Conservation (phyloP, 2,113 vertebrate species). For the Motacilla tschutschensis region DNA sequence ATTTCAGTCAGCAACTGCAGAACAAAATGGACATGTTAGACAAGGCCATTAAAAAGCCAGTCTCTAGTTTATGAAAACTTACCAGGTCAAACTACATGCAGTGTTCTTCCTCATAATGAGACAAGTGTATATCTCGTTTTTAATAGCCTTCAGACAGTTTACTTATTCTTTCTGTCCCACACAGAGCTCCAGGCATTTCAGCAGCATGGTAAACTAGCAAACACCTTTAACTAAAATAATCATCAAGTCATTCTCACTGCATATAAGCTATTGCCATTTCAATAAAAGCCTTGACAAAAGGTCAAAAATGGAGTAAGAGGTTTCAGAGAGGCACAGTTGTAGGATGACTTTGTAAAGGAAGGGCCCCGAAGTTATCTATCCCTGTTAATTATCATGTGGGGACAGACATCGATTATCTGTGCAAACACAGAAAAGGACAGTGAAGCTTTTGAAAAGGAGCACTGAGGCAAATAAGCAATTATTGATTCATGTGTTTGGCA, state of each 20-base stretch:
- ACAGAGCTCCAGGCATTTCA: neutral
- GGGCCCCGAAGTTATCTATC: neutral
- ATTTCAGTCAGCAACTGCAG: slow-evolving; percentile 16
- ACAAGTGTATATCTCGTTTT: neutral
- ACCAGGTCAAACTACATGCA: neutral
- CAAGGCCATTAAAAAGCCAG: slow-evolving; percentile 15
- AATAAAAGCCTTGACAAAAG: neutral
- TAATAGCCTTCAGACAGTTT: neutral
- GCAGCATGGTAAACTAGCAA: neutral
- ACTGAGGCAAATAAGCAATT: slow-evolving; percentile 66
- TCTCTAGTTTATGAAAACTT: neutral
- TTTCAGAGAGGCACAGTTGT: neutral
- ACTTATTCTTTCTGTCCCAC: neutral
- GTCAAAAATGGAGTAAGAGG: neutral
- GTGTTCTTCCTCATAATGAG: neutral
- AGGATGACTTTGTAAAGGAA: slow-evolving; percentile 32
- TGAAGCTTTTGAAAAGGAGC: slow-evolving; percentile 37
- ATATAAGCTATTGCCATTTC: neutral
- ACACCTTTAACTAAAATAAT: neutral
- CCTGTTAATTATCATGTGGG: slow-evolving; percentile 15
- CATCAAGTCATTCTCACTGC: neutral
- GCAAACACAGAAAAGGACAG: slow-evolving; percentile 47
- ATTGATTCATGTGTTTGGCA: slow-evolving; percentile 52
- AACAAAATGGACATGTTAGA: slow-evolving; percentile 47
- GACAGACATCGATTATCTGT: slow-evolving; percentile 29